Evolutionary conservation across 2,113 vertebrate genomes (phyloP).

Genomic region (Alexandromys fortis): DNA sequence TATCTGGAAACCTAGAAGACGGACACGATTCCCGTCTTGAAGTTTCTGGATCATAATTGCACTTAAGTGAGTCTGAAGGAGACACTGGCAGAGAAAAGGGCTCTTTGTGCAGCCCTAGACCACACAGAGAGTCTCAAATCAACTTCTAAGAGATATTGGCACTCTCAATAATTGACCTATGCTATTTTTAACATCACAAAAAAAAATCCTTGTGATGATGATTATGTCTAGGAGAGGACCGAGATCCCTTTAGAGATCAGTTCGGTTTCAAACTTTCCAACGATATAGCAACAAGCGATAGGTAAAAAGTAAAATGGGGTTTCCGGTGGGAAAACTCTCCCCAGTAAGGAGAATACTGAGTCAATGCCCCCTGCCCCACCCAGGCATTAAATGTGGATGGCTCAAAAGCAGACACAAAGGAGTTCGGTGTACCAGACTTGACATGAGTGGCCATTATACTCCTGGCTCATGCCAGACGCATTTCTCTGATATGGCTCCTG

Average conservation of each 20-base stretch:
- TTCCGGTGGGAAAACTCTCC: background rate
- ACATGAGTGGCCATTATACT: background rate
- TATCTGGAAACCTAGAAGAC: conserved; percentile 61
- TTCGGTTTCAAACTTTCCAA: conserved; percentile 45
- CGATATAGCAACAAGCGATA: conserved; percentile 3
- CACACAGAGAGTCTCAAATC: conserved; percentile 44
- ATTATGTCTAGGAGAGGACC: conserved; percentile 32
- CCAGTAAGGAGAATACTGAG: background rate
- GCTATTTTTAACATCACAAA: conserved; percentile 64
- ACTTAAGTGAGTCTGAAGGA: conserved; percentile 67
- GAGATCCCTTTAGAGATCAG: conserved; percentile 6
- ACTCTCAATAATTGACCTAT: conserved; percentile 49
- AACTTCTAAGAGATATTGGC: conserved; percentile 52
- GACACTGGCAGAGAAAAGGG: background rate
- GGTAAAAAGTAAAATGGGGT: background rate
- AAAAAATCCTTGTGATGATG: conserved; percentile 35
- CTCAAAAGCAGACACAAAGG: background rate
- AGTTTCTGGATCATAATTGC: conserved; percentile 62
- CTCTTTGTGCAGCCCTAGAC: conserved; percentile 32
- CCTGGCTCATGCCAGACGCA: background rate
- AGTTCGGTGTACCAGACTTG: background rate
- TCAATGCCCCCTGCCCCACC: background rate
- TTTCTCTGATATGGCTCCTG: background rate
- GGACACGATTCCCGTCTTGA: conserved; percentile 52
- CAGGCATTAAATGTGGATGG: background rate